These are phyloP conservation scores for Vesta saturnalis DNA, from an alignment of 2,888 invertebrate genomes.

Conservation along the genomic window DNA sequence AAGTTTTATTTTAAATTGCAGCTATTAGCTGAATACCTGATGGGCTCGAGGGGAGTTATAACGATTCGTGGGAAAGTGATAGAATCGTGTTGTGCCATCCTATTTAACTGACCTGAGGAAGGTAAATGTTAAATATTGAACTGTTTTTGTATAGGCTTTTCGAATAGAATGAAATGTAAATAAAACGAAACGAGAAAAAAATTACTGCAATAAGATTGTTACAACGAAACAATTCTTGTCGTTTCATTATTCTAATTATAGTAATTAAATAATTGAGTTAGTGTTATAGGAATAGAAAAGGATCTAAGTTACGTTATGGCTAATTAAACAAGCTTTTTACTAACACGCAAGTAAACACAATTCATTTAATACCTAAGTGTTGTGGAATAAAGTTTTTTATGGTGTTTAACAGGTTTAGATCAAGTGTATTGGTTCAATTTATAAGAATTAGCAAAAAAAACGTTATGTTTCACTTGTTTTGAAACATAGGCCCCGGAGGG, in stretches of 20 bases:
- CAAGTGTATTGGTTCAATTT: too few species aligned
- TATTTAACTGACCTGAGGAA: conserved; percentile 22
- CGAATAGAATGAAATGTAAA: neutral
- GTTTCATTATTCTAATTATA: neutral
- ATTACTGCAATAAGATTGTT: neutral
- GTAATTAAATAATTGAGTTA: neutral
- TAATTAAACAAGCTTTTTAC: neutral
- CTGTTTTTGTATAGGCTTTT: conserved; percentile 9
- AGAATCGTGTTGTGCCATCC: conserved; percentile 27
- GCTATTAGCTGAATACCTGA: conserved; percentile 21
- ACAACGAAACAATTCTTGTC: neutral
- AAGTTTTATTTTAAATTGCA: conserved; percentile 18
- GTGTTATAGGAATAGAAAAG: neutral
- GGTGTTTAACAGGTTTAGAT: too few species aligned
- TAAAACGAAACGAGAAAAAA: neutral
- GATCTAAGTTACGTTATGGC: neutral
- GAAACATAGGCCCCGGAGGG: conserved; percentile 68
- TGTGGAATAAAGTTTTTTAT: neutral
- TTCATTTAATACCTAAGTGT: neutral
- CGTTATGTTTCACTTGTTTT: neutral
- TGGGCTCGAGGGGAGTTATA: conserved; percentile 14
- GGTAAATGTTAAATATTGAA: conserved; percentile 10
- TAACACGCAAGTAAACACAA: neutral
- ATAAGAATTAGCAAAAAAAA: neutral
- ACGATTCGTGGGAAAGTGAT: conserved; percentile 33